These are phyloP conservation scores for Phoenicopterus ruber DNA, from an alignment of 2,113 vertebrate species.

Conservation along the genomic window DNA sequence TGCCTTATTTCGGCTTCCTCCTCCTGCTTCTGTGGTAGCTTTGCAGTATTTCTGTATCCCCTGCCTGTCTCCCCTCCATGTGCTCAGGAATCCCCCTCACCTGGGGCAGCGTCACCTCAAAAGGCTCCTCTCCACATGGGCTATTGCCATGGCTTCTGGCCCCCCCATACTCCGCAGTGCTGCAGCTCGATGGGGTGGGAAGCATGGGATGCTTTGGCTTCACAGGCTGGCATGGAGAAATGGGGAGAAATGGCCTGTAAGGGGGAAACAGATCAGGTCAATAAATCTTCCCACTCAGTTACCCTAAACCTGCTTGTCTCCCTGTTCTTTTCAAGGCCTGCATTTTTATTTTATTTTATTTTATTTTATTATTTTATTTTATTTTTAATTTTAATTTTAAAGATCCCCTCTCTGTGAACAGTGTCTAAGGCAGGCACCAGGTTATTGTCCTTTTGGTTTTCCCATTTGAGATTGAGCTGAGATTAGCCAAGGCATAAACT, in stretches of 20 bases:
- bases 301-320: background rate
- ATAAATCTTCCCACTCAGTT: background rate
- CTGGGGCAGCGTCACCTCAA: background rate
- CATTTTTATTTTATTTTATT: background rate
- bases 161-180: too few relatives aligned
- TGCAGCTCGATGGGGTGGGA: rapidly evolving
- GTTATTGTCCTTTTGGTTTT: background rate
- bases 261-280: background rate
- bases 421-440: background rate
- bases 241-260: background rate
- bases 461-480: background rate
- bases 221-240: background rate
- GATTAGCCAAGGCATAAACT: background rate
- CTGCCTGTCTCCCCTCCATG: background rate
- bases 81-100: background rate
- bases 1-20: background rate
- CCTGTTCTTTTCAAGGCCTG: background rate
- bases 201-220: background rate
- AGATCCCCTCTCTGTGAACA: background rate
- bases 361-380: background rate
- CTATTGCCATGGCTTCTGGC: background rate
- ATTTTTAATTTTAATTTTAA: background rate
- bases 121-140: background rate
- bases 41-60: background rate
- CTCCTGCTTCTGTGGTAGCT: background rate